Base-by-base conservation (phyloP, 2,797 vertebrate species). In the Buceros bicornis region DNA sequence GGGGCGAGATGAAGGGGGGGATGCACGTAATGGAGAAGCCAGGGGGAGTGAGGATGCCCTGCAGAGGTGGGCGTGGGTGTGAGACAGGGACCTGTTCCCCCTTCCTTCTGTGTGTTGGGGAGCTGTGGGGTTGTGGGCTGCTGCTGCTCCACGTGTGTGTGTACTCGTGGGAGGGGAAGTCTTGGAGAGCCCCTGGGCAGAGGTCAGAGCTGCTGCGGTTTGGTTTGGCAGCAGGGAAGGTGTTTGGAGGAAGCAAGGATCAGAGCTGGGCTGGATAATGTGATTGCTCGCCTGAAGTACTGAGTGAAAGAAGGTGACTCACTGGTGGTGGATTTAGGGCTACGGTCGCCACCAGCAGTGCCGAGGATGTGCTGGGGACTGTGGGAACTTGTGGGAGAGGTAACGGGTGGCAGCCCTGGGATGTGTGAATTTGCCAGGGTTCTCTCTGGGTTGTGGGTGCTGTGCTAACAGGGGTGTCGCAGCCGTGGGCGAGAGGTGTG, bases 371-470 rank as follows among this genome's bases (percentile, higher is more conserved):
- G 4, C 80, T 83, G 83, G 42, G 56, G 26, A 4, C 58, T 48
- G 43, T 0, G 0, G 33, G 62, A 58, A 13, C 8, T 35, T 22
- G 2, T 56, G 54, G 67, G 28, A 33, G 24, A 35, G 35, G 17
- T 70, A 18, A n/a, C 29, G 47, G 53, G 6, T 67, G 40, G n/a
- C 40, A 92, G 42, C 20, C 6, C n/a, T 40, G 29, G 42, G 31
- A 21, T 61, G 24, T 2, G 0, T 5, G 13, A 1, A 12, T 60
- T 73, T 64, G 21, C 22, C 54, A 53, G 37, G 2, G 0, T 84
- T 65, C 18, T 82, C 13, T 21, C 31, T 3, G 3, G 22, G 37
- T 1, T 66, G 17, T 37, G 84, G 66, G 50, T 72, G 1, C n/a
- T 21, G 22, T 53, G 67, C 47, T 85, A 13, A 17, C 14, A 50